Conservation (phyloP, 2,113 vertebrate genomes). For the Pedionomus torquatus region DNA sequence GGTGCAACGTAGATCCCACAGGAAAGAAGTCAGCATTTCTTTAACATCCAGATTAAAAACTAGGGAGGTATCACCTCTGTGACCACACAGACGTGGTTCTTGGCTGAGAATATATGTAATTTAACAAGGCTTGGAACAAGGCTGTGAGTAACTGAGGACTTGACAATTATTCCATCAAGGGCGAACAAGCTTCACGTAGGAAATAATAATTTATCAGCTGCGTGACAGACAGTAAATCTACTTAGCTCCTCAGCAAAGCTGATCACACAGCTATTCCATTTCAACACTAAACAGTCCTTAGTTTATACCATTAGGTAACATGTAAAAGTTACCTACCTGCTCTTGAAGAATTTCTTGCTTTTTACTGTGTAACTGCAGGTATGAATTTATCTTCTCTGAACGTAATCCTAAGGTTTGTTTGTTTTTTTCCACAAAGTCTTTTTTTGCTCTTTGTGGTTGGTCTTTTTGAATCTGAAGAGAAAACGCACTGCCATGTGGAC, state of each 20-base stretch:
- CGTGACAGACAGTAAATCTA: neutral
- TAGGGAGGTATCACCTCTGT: neutral
- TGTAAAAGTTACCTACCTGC: conserved; percentile 70
- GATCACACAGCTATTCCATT: neutral
- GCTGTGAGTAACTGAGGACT: neutral
- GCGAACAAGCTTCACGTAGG: neutral
- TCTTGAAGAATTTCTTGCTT: conserved; percentile 59
- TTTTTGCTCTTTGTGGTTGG: conserved; percentile 19
- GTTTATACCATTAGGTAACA: neutral
- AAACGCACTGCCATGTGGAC: neutral
- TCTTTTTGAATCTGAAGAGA: neutral
- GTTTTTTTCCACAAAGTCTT: conserved; percentile 85
- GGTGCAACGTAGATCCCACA: neutral
- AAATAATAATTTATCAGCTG: neutral
- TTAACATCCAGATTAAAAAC: neutral
- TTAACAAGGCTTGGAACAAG: neutral
- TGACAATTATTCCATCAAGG: neutral
- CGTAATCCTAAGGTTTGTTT: conserved; percentile 83
- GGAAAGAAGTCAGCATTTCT: neutral
- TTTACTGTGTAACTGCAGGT: conserved; percentile 76
- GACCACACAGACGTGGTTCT: neutral
- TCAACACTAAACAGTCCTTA: neutral
- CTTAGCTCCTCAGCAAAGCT: neutral
- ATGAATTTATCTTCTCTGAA: conserved; percentile 73
- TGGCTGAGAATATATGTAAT: neutral